Evolutionary conservation across 2,797 vertebrate species (phyloP).

Genomic region (Sebastiscus tertius): DNA sequence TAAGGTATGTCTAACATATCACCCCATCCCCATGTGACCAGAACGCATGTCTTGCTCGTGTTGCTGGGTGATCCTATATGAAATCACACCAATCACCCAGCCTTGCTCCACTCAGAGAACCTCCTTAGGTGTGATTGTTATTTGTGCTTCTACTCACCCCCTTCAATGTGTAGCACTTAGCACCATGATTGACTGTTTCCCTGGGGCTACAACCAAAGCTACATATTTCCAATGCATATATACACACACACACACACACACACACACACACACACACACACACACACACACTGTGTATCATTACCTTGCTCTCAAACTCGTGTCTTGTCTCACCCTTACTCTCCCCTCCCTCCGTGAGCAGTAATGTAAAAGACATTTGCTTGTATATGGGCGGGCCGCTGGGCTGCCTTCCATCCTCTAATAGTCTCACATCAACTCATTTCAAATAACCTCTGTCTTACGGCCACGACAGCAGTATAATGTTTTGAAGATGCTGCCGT

Average conservation of each 20-base stretch:
- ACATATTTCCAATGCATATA: neutral
- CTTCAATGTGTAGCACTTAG: slow-evolving; percentile 2
- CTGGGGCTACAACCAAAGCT: neutral
- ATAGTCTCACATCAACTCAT: slow-evolving; percentile 32
- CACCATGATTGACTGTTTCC: slow-evolving; percentile 22
- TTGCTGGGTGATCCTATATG: neutral
- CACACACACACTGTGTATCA: neutral
- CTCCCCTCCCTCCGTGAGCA: neutral
- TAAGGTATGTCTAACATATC: neutral
- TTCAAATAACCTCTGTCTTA: slow-evolving; percentile 40
- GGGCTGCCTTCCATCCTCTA: slow-evolving; percentile 23
- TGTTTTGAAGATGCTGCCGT: slow-evolving; percentile 36
- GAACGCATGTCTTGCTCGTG: neutral
- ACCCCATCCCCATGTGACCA: neutral
- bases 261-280: neutral
- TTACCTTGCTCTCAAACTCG: slow-evolving; percentile 15
- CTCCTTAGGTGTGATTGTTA: neutral
- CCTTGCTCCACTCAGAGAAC: neutral
- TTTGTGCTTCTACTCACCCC: neutral
- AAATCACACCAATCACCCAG: neutral
- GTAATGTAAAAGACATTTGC: slow-evolving; percentile 17
- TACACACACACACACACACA: neutral
- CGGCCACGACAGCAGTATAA: slow-evolving; percentile 6
- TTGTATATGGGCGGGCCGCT: neutral
- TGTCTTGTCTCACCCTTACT: neutral